These are phyloP conservation scores for Ailurus styani DNA, from an alignment of 2,113 vertebrate species.

Conservation along the genomic window DNA sequence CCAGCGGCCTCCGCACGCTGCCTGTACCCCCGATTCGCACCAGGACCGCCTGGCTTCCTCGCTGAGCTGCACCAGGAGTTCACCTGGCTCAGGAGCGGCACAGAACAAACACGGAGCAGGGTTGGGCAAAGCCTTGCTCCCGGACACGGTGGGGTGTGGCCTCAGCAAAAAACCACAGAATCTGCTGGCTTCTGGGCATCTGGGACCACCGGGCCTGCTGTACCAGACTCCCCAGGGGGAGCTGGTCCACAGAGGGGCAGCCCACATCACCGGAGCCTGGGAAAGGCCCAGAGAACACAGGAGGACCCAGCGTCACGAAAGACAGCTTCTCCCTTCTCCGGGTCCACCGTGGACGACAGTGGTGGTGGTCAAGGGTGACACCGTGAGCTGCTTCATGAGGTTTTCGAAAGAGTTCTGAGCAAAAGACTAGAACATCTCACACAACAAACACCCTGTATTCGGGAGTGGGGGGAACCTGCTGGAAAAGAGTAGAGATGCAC, in stretches of 20 bases:
- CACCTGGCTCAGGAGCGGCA: rapidly evolving
- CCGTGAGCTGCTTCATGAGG: rapidly evolving
- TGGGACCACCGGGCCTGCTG: rapidly evolving
- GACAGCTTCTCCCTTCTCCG: rapidly evolving
- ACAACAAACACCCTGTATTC: rapidly evolving
- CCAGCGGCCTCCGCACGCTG: rapidly evolving
- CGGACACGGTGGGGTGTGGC: rapidly evolving
- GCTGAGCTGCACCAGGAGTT: rapidly evolving
- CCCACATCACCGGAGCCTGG: not conserved
- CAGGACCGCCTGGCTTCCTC: rapidly evolving
- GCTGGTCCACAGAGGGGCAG: not conserved
- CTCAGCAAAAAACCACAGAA: rapidly evolving
- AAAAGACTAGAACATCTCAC: rapidly evolving
- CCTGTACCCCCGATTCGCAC: not conserved
- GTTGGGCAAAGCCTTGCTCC: not conserved
- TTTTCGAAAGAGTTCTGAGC: not conserved
- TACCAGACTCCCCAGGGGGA: rapidly evolving
- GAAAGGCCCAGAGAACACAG: not conserved
- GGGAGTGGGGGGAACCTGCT: rapidly evolving
- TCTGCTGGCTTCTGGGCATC: rapidly evolving
- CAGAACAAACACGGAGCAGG: rapidly evolving
- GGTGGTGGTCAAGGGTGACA: rapidly evolving
- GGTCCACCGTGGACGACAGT: no score
- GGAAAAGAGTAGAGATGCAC: rapidly evolving
- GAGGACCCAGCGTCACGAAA: not conserved